Conservation (phyloP, 1,140 invertebrate genomes). For the Pinna nobilis region DNA sequence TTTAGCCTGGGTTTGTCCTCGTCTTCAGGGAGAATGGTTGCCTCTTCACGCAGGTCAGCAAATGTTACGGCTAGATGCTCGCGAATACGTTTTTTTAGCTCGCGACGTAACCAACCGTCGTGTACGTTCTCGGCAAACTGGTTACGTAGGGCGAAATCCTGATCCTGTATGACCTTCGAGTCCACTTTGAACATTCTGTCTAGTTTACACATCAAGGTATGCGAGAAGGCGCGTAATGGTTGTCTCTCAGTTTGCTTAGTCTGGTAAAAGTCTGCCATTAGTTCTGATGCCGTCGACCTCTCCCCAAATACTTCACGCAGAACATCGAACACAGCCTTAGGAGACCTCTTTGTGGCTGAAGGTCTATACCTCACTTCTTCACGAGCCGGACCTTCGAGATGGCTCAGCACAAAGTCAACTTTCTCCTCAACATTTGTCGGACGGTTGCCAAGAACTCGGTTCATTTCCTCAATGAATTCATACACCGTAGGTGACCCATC, state of each 20-base stretch:
- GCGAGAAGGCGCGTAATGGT: background rate
- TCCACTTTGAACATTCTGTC: background rate
- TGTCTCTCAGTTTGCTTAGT: background rate
- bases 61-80: conserved; percentile 7
- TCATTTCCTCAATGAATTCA: conserved; percentile 23
- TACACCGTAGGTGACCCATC: conserved; percentile 2
- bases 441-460: background rate
- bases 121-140: conserved; percentile 32
- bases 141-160: background rate
- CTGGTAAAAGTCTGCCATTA: conserved; percentile 8
- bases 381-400: conserved; percentile 18
- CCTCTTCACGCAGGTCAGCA: background rate
- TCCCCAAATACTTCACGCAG: background rate
- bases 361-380: conserved; percentile 18
- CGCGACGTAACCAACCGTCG: conserved; percentile 2
- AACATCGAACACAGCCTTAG: background rate
- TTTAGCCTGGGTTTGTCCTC: background rate
- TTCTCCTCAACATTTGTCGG: conserved; percentile 17
- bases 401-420: conserved; percentile 30
- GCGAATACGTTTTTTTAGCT: conserved; percentile 6
- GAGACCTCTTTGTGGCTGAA: background rate
- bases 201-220: conserved; percentile 1
- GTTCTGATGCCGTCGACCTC: background rate
- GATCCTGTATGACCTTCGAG: background rate
- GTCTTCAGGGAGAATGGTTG: background rate